phyloP scores from a whole-genome alignment of 2,113 vertebrate genomes.

The Plestiodon gilberti region DNA sequence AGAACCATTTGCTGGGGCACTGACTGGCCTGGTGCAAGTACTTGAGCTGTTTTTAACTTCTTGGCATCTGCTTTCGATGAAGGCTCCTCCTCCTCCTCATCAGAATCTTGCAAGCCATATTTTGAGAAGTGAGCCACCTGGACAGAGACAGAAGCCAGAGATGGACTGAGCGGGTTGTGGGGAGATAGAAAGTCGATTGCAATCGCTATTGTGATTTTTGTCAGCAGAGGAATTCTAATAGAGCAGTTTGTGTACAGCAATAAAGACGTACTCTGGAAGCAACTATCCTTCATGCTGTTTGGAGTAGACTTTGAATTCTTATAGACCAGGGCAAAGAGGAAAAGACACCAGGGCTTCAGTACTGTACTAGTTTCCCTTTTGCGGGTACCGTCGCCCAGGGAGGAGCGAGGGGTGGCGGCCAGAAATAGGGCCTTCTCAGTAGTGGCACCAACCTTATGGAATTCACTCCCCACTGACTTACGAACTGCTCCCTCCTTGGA shows the following conservation, averaged over 20 bases:
- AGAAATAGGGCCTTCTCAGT: too few relatives aligned
- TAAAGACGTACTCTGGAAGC: too few relatives aligned
- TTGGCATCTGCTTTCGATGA: slow-evolving; percentile 83
- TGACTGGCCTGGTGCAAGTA: slow-evolving; percentile 71
- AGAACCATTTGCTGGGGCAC: slow-evolving; percentile 80
- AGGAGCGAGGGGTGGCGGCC: too few relatives aligned
- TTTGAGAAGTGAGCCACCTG: slow-evolving; percentile 97
- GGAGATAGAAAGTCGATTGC: background rate
- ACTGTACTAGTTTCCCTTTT: background rate
- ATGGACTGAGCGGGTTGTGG: background rate
- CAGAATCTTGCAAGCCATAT: slow-evolving; percentile 93
- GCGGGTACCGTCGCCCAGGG: too few relatives aligned
- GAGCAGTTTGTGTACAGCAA: background rate
- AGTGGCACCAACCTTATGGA: too few relatives aligned
- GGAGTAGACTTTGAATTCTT: accelerated
- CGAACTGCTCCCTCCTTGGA: too few relatives aligned
- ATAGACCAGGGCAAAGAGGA: accelerated
- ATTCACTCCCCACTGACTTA: too few relatives aligned
- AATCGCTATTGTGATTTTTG: background rate
- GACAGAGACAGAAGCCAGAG: accelerated
- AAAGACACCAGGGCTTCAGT: accelerated
- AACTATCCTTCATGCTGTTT: background rate
- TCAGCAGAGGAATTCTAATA: background rate
- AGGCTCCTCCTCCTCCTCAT: slow-evolving; percentile 90
- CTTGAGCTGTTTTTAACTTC: slow-evolving; percentile 86